phyloP scores from a whole-genome alignment of 2,113 vertebrate genomes.

The Petroica traversi region DNA sequence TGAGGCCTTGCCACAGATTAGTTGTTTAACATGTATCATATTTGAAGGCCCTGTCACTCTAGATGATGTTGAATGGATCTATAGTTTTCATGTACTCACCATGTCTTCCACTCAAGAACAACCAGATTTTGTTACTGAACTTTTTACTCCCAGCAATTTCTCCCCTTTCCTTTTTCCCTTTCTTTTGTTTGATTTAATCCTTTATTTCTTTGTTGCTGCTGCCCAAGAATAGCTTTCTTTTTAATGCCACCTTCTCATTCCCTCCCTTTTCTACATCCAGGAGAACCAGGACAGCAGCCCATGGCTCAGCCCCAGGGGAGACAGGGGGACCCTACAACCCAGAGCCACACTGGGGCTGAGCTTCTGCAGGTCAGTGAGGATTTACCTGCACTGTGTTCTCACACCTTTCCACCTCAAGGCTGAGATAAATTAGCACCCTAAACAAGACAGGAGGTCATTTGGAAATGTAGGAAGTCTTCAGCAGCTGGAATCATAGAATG shows the following conservation, averaged over 20 bases:
- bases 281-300: not conserved
- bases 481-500: not conserved
- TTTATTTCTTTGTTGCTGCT: constrained; percentile 12
- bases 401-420: not conserved
- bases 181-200: constrained; percentile 43
- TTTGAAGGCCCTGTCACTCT: constrained; percentile 53
- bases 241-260: not conserved
- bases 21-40: constrained; percentile 62
- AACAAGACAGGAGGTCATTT: not conserved
- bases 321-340: not conserved
- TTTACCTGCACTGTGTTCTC: not conserved
- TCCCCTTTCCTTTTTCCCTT: constrained; percentile 35
- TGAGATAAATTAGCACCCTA: not conserved
- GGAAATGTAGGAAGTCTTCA: not conserved
- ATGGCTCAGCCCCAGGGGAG: not conserved
- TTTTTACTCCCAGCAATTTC: constrained; percentile 14
- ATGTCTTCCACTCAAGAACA: constrained; percentile 37
- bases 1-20: constrained; percentile 56
- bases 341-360: not conserved
- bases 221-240: not conserved
- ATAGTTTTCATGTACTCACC: constrained; percentile 23
- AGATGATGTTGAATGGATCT: constrained; percentile 34
- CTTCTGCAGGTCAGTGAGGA: not conserved
- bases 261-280: not conserved
- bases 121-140: constrained; percentile 37